phyloP scores from a whole-genome alignment of 2,797 vertebrate genomes.

The Danio aesculapii region DNA sequence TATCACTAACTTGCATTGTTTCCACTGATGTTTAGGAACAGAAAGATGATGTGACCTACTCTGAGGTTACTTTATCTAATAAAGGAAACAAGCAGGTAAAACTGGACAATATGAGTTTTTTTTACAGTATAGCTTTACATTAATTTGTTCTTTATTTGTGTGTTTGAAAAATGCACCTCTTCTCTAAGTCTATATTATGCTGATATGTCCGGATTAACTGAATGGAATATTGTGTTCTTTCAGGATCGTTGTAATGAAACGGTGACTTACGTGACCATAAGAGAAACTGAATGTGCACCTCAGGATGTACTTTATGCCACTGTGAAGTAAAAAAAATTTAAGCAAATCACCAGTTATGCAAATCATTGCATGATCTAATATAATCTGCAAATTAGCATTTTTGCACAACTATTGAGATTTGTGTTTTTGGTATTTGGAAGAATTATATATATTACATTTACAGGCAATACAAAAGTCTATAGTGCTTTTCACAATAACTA shows the following conservation, averaged over 20 bases:
- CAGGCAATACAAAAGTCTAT: too few species aligned
- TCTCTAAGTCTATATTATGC: neutral
- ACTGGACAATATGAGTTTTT: neutral
- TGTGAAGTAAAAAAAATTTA: neutral
- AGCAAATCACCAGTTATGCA: neutral
- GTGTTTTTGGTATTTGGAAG: neutral
- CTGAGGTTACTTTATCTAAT: constrained; percentile 4
- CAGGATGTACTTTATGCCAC: neutral
- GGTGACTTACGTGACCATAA: constrained; percentile 14
- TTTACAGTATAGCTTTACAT: neutral
- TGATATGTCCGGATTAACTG: neutral
- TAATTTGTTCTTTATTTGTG: neutral
- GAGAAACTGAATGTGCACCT: neutral
- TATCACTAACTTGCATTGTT: neutral
- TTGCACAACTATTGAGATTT: neutral
- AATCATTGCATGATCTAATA: too few species aligned
- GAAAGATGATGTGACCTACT: constrained; percentile 28
- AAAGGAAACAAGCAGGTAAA: neutral
- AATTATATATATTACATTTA: neutral
- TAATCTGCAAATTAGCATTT: neutral
- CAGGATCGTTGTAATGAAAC: constrained; percentile 21
- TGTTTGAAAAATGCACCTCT: too few species aligned
- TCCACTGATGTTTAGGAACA: constrained; percentile 21
- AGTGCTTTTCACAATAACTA: too few species aligned
- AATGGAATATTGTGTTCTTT: neutral